Conservation (phyloP, 2,888 invertebrate species). For the Xylophagus ater region DNA sequence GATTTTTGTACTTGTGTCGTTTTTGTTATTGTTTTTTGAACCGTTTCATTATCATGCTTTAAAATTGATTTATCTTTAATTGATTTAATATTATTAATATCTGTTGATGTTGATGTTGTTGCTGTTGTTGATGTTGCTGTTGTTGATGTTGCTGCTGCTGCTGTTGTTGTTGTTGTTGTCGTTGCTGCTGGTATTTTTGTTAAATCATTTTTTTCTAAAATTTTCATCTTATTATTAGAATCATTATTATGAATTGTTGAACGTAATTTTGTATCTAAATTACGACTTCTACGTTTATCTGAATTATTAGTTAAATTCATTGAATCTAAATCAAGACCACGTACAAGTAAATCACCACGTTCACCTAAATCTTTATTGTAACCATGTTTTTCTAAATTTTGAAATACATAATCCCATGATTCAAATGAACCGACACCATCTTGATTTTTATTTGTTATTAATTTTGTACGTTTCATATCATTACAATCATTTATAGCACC, state of each 20-base stretch:
- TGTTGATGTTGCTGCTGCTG: slow-evolving; percentile 6
- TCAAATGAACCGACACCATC: slow-evolving; percentile 59
- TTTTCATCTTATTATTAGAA: slow-evolving; percentile 20
- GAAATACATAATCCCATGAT: slow-evolving; percentile 71
- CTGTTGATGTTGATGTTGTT: slow-evolving; percentile 13
- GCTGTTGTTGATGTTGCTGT: slow-evolving; percentile 10
- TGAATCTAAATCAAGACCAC: slow-evolving; percentile 34
- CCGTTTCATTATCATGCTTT: slow-evolving; percentile 12
- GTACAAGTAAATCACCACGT: slow-evolving; percentile 49
- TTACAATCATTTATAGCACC: slow-evolving; percentile 5
- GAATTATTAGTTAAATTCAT: slow-evolving; percentile 20
- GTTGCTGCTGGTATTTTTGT: slow-evolving; percentile 9
- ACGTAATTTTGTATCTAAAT: slow-evolving; percentile 17
- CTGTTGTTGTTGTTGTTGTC: slow-evolving; percentile 8
- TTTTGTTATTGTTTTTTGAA: slow-evolving; percentile 12
- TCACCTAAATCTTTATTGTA: slow-evolving; percentile 55
- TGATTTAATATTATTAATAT: slow-evolving; percentile 4
- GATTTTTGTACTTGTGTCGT: slow-evolving; percentile 14
- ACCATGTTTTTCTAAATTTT: slow-evolving; percentile 62
- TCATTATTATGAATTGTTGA: slow-evolving; percentile 12
- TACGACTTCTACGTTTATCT: slow-evolving; percentile 22
- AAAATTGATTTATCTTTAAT: slow-evolving; percentile 10
- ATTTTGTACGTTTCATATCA: slow-evolving; percentile 3
- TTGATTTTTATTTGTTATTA: slow-evolving; percentile 41
- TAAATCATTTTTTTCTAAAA: slow-evolving; percentile 18